phyloP scores from a whole-genome alignment of 2,797 vertebrate genomes.

The Pelodytes ibericus region DNA sequence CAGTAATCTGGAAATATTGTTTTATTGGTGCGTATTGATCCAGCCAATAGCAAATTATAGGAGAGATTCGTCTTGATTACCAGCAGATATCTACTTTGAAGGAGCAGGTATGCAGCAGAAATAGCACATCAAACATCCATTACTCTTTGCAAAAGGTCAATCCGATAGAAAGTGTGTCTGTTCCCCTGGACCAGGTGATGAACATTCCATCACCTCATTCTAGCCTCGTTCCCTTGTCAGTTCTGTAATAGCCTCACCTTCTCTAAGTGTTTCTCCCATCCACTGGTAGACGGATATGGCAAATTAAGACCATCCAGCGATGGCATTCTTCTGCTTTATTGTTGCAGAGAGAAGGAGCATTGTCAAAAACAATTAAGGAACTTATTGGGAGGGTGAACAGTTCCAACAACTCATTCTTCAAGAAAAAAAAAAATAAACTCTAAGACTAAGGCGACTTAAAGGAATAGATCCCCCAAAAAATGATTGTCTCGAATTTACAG shows the following conservation, averaged over 20 bases:
- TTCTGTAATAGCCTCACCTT: conserved; percentile 65
- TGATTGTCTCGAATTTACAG: no score
- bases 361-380: conserved; percentile 62
- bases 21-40: conserved; percentile 58
- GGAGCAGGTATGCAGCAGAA: conserved; percentile 56
- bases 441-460: not conserved
- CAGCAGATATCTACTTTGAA: conserved; percentile 61
- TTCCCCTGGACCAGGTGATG: conserved; percentile 62
- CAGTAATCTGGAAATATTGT: conserved; percentile 63
- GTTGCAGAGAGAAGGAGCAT: conserved; percentile 62
- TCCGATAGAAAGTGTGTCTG: conserved; percentile 66
- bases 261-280: conserved; percentile 46
- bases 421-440: not conserved
- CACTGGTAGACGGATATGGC: conserved; percentile 54
- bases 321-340: conserved; percentile 58
- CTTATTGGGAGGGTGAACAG: not conserved
- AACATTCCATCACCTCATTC: conserved; percentile 63
- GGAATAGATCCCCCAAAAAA: no score
- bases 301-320: conserved; percentile 52
- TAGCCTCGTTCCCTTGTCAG: conserved; percentile 59
- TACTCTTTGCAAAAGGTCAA: conserved; percentile 73
- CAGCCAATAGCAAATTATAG: conserved; percentile 56
- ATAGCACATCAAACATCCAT: conserved; percentile 62
- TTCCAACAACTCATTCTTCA: conserved; percentile 16
- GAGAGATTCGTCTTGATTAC: conserved; percentile 69